These are phyloP conservation scores for Hippopotamyrus pictus DNA, from an alignment of 2,797 vertebrate genomes.

Conservation along the genomic window DNA sequence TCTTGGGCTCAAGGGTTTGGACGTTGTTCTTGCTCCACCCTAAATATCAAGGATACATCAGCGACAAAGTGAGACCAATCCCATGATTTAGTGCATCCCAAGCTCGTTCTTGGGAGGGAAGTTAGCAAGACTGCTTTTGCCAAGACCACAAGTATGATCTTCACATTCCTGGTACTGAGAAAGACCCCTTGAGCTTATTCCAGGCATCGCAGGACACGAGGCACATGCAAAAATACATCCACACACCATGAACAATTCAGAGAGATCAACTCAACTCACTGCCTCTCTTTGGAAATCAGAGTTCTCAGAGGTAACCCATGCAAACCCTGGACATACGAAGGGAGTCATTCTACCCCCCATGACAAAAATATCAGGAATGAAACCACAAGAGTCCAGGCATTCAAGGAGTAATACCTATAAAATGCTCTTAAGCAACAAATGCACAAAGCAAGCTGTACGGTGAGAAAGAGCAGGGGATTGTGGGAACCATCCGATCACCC, in stretches of 20 bases:
- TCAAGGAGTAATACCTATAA: neutral
- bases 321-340: neutral
- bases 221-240: too few species aligned
- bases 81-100: neutral
- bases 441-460: neutral
- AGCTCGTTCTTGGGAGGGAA: neutral
- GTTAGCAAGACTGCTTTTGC: neutral
- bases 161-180: neutral
- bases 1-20: neutral
- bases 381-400: neutral
- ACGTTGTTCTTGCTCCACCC: neutral
- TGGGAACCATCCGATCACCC: neutral
- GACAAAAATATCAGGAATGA: neutral
- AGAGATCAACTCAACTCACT: neutral
- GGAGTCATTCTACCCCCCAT: neutral
- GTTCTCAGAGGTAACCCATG: neutral
- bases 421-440: neutral
- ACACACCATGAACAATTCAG: neutral
- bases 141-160: neutral
- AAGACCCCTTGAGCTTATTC: neutral
- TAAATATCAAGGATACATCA: neutral
- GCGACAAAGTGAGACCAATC: neutral
- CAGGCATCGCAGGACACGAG: neutral
- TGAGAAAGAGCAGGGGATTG: neutral
- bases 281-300: neutral